Base-by-base conservation (phyloP, 2,113 vertebrate genomes). In the Amazona guildingii region DNA sequence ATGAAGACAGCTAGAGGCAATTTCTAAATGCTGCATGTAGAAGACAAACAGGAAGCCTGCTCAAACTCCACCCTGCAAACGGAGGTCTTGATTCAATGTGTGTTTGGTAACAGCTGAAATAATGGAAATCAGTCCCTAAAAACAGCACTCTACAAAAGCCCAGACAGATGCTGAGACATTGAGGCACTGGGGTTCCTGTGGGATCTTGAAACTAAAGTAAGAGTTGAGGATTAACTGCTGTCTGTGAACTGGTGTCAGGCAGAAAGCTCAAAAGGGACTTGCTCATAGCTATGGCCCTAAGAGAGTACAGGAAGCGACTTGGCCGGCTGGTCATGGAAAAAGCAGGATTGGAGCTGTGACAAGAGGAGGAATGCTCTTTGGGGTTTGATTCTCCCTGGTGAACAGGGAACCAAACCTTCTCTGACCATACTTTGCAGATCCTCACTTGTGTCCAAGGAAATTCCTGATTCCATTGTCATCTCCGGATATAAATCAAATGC, bases 131-230 rank as follows among this genome's bases (percentile, higher is more conserved):
- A 31, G 12, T 44, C 54, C 46, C n/a, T 82, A 39, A 43, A 91
- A 82, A 0, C 52, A 82, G 23, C 11, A 39, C 3, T 57, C 28
- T 48, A 55, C 7, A 49, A 39, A 75, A 77, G 23, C 19, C 35
- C 2, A 3, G 43, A 70, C 29, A 75, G 25, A 68, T 59, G 13
- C 25, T 81, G 46, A 48, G 37, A 46, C 19, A 11, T 20, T 9
- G 35, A 11, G 62, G 28, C n/a, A 46, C 24, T 41, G 35, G 9
- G 24, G 37, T 76, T 95, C 74, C 23, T 33, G 49, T 17, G 20
- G 52, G 37, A 82, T 10, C 14, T 82, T 61, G 18, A 57, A 95
- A 62, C 44, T 80, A 83, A 69, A 82, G 28, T 49, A 57, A 94
- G 67, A 46, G 31, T 33, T n/a, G 44, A 14, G 13, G 31, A 69